Conservation (phyloP, 2,797 vertebrate genomes). For the Phylloscopus collybita region DNA sequence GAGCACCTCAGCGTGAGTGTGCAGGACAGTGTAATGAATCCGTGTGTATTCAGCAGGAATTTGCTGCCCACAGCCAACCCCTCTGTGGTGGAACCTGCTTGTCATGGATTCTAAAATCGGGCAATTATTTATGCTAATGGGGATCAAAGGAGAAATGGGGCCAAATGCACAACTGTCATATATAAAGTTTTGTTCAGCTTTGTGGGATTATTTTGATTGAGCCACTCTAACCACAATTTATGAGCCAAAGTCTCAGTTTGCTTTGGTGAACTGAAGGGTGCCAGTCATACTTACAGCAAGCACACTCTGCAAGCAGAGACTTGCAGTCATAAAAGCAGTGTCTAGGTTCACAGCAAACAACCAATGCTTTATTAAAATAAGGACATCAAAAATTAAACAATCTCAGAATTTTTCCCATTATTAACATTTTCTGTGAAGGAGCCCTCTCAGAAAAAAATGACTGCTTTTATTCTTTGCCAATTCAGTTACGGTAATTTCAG, state of each 20-base stretch:
- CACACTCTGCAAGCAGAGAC: background rate
- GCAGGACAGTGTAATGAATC: background rate
- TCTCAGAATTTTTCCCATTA: background rate
- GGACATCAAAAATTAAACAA: background rate
- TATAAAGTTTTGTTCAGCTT: background rate
- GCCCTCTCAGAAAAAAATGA: background rate
- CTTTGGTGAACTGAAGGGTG: background rate
- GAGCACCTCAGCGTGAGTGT: background rate
- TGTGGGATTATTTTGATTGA: background rate
- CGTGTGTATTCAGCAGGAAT: background rate
- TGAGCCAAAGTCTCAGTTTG: background rate
- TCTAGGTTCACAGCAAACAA: background rate
- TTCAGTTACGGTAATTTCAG: background rate
- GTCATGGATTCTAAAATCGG: background rate
- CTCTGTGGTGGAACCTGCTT: background rate
- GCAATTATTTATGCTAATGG: background rate
- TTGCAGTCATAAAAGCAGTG: background rate
- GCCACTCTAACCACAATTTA: background rate
- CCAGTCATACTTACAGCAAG: background rate
- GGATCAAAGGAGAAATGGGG: background rate
- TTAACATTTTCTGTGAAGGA: background rate
- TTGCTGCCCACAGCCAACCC: background rate
- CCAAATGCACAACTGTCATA: background rate
- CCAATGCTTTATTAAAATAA: background rate
- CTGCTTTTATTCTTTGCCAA: background rate